phyloP scores from a whole-genome alignment of 2,888 invertebrate genomes.

The Chaetogeoica ovagalla region DNA sequence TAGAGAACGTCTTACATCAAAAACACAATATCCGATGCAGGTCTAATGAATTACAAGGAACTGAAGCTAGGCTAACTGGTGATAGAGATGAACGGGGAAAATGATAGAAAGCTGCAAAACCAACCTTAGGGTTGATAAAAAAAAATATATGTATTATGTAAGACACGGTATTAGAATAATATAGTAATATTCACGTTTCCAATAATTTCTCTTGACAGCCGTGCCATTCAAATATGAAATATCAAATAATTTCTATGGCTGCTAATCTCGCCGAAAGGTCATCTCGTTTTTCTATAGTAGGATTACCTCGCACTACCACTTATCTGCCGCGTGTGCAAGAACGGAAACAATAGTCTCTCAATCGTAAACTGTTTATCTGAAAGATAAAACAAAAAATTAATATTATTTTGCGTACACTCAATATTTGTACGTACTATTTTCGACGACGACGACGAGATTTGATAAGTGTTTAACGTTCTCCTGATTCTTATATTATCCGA shows the following conservation, averaged over 20 bases:
- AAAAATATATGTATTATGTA: too few relatives aligned
- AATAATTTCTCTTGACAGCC: neutral
- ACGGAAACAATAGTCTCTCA: conserved; percentile 13
- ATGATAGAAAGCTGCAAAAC: too few relatives aligned
- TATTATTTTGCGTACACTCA: neutral
- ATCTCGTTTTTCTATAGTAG: neutral
- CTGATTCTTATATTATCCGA: too few relatives aligned
- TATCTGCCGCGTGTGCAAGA: neutral
- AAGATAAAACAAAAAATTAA: neutral
- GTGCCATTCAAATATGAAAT: neutral
- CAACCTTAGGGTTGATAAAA: too few relatives aligned
- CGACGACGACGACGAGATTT: neutral
- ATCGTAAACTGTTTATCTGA: conserved; percentile 1
- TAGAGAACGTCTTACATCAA: too few relatives aligned
- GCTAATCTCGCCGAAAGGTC: conserved; percentile 34
- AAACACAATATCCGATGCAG: too few relatives aligned
- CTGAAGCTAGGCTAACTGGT: too few relatives aligned
- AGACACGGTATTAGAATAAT: too few relatives aligned
- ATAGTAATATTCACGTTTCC: neutral
- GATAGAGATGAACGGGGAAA: too few relatives aligned
- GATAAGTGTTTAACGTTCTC: too few relatives aligned
- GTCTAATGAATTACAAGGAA: too few relatives aligned
- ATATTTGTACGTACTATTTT: neutral
- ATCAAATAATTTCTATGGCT: neutral
- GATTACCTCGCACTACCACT: too few relatives aligned